phyloP scores from a whole-genome alignment of 2,888 invertebrate genomes.

The Scaptomyza tumidula region DNA sequence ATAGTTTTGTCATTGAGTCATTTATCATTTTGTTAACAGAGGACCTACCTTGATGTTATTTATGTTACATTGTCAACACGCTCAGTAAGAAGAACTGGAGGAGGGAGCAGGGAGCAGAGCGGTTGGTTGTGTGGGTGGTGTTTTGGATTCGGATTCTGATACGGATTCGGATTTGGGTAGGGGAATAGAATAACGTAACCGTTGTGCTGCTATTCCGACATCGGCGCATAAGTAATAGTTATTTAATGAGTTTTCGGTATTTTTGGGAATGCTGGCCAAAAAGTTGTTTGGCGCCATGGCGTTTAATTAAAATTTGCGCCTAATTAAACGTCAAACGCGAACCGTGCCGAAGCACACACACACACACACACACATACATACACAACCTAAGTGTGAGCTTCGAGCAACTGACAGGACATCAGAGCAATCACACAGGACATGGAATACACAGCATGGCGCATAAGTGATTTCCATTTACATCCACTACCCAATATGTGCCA shows the following conservation, averaged over 20 bases:
- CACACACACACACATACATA: too few species aligned
- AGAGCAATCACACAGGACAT: not conserved
- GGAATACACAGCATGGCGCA: slow-evolving; percentile 53
- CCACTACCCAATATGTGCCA: slow-evolving; percentile 9
- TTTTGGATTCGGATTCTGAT: not conserved
- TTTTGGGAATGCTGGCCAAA: slow-evolving; percentile 44
- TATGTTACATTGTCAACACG: slow-evolving; percentile 42
- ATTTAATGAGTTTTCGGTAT: slow-evolving; percentile 73
- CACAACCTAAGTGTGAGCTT: not conserved
- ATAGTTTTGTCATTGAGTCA: slow-evolving; percentile 31
- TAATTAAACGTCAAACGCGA: slow-evolving; percentile 71
- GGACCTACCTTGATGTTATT: slow-evolving; percentile 40
- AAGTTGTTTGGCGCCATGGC: slow-evolving; percentile 64
- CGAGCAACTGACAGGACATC: slow-evolving; percentile 52
- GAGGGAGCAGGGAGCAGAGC: not conserved
- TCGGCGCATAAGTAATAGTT: slow-evolving; percentile 68
- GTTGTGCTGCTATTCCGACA: slow-evolving; percentile 49
- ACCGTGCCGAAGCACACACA: slow-evolving; percentile 1
- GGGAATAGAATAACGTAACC: slow-evolving; percentile 64
- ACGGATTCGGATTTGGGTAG: too few species aligned
- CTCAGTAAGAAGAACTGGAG: too few species aligned
- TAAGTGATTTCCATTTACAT: slow-evolving; percentile 56
- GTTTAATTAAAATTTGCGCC: slow-evolving; percentile 75
- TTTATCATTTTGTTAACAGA: slow-evolving; percentile 36
- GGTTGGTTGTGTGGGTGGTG: not conserved